A percentile compares a stretch with the other conserved stretches of the same genome.
phyloP scores from a whole-genome alignment of 1,140 invertebrate genomes.

The Steinernema khuongi region DNA sequence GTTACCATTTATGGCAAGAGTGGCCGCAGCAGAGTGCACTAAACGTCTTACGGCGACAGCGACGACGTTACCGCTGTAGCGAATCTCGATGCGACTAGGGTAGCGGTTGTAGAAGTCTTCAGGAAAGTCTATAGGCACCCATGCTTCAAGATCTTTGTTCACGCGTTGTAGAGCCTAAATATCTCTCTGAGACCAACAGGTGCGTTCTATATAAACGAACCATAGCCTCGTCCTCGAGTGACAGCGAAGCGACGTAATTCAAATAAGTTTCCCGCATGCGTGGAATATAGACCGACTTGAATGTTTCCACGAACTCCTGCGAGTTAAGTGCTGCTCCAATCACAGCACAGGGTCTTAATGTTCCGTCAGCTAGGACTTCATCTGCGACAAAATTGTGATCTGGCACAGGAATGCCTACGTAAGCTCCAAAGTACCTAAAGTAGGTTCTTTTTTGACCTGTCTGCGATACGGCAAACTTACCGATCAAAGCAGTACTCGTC shows the following conservation, averaged over 20 bases:
- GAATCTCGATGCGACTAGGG: background rate
- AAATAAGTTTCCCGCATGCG: background rate
- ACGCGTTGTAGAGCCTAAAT: background rate
- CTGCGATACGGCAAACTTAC: background rate
- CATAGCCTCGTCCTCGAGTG: background rate
- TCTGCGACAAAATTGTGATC: background rate
- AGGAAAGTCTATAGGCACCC: background rate
- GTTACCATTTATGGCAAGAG: background rate
- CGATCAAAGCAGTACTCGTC: constrained; percentile 11
- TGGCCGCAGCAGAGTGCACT: background rate
- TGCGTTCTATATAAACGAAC: background rate
- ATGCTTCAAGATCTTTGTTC: background rate
- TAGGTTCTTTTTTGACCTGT: background rate
- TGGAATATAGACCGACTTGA: background rate
- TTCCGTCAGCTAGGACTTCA: background rate
- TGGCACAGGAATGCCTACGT: background rate
- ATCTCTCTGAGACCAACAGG: background rate
- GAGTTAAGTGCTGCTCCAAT: background rate
- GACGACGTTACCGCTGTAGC: background rate
- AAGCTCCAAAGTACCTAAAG: background rate
- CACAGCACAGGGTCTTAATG: background rate
- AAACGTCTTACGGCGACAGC: background rate
- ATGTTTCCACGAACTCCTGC: background rate
- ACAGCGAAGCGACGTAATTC: background rate
- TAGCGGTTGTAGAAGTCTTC: background rate